These are phyloP conservation scores for Clinocottus analis DNA, from an alignment of 2,113 vertebrate species.

Conservation along the genomic window DNA sequence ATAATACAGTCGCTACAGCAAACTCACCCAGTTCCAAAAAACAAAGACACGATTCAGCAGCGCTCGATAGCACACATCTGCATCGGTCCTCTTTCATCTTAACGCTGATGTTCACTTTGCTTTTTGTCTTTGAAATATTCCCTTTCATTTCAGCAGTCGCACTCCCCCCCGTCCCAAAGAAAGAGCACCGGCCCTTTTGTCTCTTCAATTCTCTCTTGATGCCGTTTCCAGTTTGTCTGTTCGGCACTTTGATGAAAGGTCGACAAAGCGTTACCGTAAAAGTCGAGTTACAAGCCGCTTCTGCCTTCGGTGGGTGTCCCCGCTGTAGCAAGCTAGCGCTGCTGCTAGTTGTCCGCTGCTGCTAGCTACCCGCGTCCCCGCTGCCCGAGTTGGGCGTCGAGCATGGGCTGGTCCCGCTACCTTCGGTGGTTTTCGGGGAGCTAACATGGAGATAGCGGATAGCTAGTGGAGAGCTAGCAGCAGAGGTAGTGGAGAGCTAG, in stretches of 20 bases:
- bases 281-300: too few relatives aligned
- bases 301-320: too few relatives aligned
- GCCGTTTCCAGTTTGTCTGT: background rate
- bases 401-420: too few relatives aligned
- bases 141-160: slow-evolving; percentile 35
- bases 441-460: too few relatives aligned
- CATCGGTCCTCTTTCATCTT: slow-evolving; percentile 43
- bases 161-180: background rate
- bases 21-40: slow-evolving; percentile 28
- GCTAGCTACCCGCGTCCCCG: too few relatives aligned
- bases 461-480: too few relatives aligned
- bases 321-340: too few relatives aligned
- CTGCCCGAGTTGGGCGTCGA: too few relatives aligned
- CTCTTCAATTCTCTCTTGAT: background rate
- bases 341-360: too few relatives aligned
- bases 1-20: slow-evolving; percentile 4
- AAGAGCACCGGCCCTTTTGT: background rate
- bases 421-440: too few relatives aligned
- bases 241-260: background rate
- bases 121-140: slow-evolving; percentile 37
- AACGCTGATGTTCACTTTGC: slow-evolving; percentile 32
- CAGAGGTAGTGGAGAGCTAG: too few relatives aligned
- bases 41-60: slow-evolving; percentile 22
- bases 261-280: too few relatives aligned
- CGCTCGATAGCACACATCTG: slow-evolving; percentile 24